A percentile compares a stretch with the other conserved stretches of the same genome.
phyloP scores from a whole-genome alignment of 2,888 invertebrate genomes.

The Megaustenia siamemsis region DNA sequence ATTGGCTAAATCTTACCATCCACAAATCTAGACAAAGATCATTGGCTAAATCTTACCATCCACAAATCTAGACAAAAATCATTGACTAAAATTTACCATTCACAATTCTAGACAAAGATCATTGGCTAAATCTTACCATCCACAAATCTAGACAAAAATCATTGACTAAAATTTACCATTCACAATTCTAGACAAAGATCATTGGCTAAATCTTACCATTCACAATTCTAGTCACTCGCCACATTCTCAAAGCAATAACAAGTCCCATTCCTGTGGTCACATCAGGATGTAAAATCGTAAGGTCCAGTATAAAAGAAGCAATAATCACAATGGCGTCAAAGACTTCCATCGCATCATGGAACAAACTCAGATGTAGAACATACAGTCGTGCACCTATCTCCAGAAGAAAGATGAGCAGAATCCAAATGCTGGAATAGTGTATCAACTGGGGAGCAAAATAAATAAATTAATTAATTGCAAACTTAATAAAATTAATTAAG shows the following conservation, averaged over 20 bases:
- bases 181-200: too few species aligned
- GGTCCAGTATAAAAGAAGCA: conserved; percentile 79
- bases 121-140: too few species aligned
- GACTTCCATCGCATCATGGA: conserved; percentile 78
- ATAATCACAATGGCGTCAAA: conserved; percentile 80
- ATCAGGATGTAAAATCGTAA: conserved; percentile 76
- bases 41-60: too few species aligned
- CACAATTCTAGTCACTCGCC: conserved; percentile 80
- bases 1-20: too few species aligned
- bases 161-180: too few species aligned
- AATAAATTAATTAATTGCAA: not conserved
- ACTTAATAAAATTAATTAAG: too few species aligned
- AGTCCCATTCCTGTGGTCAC: conserved; percentile 77
- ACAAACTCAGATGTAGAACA: conserved; percentile 78
- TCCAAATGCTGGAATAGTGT: conserved; percentile 78
- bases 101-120: too few species aligned
- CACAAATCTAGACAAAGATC: too few species aligned
- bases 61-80: too few species aligned
- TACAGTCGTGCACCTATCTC: conserved; percentile 78
- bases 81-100: too few species aligned
- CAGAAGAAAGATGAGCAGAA: conserved; percentile 78
- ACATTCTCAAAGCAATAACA: conserved; percentile 80
- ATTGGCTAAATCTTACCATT: conserved; percentile 80
- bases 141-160: too few species aligned
- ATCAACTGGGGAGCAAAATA: conserved; percentile 70